Conservation (phyloP, 2,797 vertebrate genomes). For the Sandelia bainsii region DNA sequence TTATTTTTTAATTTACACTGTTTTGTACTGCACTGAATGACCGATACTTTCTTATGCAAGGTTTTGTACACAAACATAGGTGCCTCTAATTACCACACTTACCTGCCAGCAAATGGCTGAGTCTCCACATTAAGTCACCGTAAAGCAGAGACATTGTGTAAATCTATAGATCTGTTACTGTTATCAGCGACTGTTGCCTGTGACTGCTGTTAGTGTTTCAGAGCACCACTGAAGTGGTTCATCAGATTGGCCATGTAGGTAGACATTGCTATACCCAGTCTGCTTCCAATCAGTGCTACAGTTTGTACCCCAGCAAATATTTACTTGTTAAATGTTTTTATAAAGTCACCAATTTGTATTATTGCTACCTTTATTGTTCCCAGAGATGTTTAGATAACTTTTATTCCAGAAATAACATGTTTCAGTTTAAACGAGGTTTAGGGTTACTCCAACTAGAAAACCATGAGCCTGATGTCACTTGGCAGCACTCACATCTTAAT, state of each 20-base stretch:
- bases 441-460: slow-evolving; percentile 12
- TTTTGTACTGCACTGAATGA: slow-evolving; percentile 78
- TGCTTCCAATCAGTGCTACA: slow-evolving; percentile 59
- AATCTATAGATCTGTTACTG: slow-evolving; percentile 56
- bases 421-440: slow-evolving; percentile 26
- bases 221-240: slow-evolving; percentile 56
- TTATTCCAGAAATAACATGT: slow-evolving; percentile 13
- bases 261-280: slow-evolving; percentile 29
- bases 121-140: slow-evolving; percentile 38
- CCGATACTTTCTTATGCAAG: slow-evolving; percentile 51
- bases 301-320: slow-evolving; percentile 57
- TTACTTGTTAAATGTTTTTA: slow-evolving; percentile 43
- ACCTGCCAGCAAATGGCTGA: slow-evolving; percentile 45
- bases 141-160: slow-evolving; percentile 57
- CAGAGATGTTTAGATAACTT: slow-evolving; percentile 19
- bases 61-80: slow-evolving; percentile 68
- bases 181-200: slow-evolving; percentile 71
- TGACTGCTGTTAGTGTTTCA: slow-evolving; percentile 79
- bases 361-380: slow-evolving; percentile 51
- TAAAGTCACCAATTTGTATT: slow-evolving; percentile 52
- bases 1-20: slow-evolving; percentile 53
- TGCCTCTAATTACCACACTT: slow-evolving; percentile 66
- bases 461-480: slow-evolving; percentile 27
- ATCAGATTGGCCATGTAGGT: slow-evolving; percentile 38
- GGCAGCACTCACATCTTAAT: slow-evolving; percentile 10